Evolutionary conservation across 1,140 invertebrate genomes (phyloP).

Genomic region (Psix sp.): DNA sequence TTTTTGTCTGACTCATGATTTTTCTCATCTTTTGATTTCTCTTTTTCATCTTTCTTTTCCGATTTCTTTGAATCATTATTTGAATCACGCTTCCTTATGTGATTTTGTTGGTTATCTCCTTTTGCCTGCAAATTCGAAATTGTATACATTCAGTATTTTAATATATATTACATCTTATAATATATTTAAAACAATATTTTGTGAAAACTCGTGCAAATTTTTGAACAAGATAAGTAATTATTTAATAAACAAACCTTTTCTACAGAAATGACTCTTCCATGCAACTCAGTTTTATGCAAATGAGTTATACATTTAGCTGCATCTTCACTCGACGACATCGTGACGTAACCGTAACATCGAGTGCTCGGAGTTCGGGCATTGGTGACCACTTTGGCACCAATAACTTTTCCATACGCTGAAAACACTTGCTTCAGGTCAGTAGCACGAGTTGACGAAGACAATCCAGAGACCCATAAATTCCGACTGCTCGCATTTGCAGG

Average conservation of each 20-base stretch:
- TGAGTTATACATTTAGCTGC: constrained; percentile 92
- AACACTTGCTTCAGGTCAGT: constrained; percentile 94
- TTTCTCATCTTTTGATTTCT: constrained; percentile 66
- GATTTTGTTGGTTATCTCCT: constrained; percentile 72
- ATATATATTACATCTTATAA: not conserved
- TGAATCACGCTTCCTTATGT: constrained; percentile 72
- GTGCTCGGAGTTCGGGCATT: constrained; percentile 93
- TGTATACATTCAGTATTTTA: no score
- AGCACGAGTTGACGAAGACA: constrained; percentile 91
- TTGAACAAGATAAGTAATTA: constrained; percentile 5
- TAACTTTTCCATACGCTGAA: constrained; percentile 95
- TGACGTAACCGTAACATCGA: constrained; percentile 95
- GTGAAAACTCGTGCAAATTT: not conserved
- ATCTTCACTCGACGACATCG: constrained; percentile 92
- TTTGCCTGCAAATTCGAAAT: constrained; percentile 73
- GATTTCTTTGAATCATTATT: constrained; percentile 65
- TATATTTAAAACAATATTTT: no score
- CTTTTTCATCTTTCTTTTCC: constrained; percentile 75
- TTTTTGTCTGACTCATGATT: constrained; percentile 68
- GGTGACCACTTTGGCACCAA: constrained; percentile 97
- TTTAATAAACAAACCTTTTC: constrained; percentile 82
- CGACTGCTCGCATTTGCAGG: constrained; percentile 78
- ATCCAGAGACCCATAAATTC: constrained; percentile 94
- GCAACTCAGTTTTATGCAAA: constrained; percentile 92
- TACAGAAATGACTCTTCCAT: constrained; percentile 94